A percentile compares a stretch with the other conserved stretches of the same genome.
Evolutionary conservation across 1,140 invertebrate genomes (phyloP).

Genomic region (Paraescarpia echinospica): DNA sequence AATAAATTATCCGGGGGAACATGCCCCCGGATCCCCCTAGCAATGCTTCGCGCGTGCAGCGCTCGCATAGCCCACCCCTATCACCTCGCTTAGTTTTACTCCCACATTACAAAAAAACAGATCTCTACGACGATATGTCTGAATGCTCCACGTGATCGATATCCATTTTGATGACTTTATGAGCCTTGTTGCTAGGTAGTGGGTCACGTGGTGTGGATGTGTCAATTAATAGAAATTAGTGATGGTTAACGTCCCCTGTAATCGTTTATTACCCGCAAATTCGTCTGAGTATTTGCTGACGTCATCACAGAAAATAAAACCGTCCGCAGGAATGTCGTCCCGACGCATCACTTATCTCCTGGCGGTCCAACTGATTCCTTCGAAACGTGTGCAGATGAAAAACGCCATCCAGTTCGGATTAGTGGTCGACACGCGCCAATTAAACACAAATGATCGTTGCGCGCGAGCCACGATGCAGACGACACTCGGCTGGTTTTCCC

Average conservation of each 20-base stretch:
- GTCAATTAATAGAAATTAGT: not conserved
- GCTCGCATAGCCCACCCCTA: too few relatives aligned
- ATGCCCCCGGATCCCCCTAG: too few relatives aligned
- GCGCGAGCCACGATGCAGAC: not conserved
- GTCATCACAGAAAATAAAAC: not conserved
- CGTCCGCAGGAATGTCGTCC: not conserved
- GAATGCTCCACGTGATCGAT: too few relatives aligned
- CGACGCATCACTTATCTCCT: not conserved
- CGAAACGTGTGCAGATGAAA: not conserved
- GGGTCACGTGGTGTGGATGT: too few relatives aligned
- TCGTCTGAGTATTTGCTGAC: not conserved
- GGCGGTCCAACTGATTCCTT: not conserved
- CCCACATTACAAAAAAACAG: too few relatives aligned
- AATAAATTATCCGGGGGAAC: too few relatives aligned
- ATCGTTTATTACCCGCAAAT: not conserved
- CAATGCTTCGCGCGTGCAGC: too few relatives aligned
- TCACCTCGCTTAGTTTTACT: too few relatives aligned
- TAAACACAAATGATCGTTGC: not conserved
- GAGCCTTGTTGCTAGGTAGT: too few relatives aligned
- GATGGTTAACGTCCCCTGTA: not conserved
- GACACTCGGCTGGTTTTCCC: not conserved
- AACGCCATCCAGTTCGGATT: not conserved
- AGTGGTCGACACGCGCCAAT: not conserved
- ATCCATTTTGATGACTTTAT: too few relatives aligned
- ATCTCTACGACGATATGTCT: too few relatives aligned